Base-by-base conservation (phyloP, 2,888 invertebrate genomes). In the Gisinianus flammeolus region DNA sequence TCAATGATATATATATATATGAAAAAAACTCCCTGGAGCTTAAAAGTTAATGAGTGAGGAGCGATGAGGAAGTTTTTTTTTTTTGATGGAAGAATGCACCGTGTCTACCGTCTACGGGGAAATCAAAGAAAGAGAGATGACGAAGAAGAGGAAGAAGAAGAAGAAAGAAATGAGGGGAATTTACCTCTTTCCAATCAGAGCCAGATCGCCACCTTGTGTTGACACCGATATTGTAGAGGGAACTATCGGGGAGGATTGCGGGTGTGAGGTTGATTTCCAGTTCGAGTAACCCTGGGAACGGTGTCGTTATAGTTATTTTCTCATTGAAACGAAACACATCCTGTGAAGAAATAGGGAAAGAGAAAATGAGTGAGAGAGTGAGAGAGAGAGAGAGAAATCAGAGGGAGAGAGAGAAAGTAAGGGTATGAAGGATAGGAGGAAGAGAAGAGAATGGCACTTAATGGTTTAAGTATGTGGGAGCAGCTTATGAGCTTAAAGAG, bases 311-410 rank as follows among this genome's bases (percentile, higher is more conserved):
- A 64, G 78, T 76, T 66, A 85, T 80, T 79, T 81, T 83, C 81
- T 85, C 85, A 79, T 83, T 83, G 82, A 85, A 85, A 73, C 84
- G 83, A 67, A 81, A 81, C 75, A 84, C 79, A 79, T 84, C 83
- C 85, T 85, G 72, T 56, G 52, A 35, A 66, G 26, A 31, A 16
- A 24, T 54, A 73, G 67, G 28, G 73, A 78, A 44, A 44, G 56
- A 62, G 52, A 31, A 16, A n/a, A n/a, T n/a, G n/a, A n/a, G n/a
- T n/a, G n/a, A n/a, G n/a, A n/a, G n/a, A n/a, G n/a, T n/a, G n/a
- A n/a, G n/a, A 67, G 44, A 4, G 26, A 70, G 8, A 44, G 0
- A 70, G 31, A 70, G 24, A 62, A 26, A 52, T 52, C 16, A 31
- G 52, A 66, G 33, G 30, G 31, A 31, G 26, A 56, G 12, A 33